These are phyloP conservation scores for Australoheros scitulus DNA, from an alignment of 2,113 vertebrate genomes.

Conservation along the genomic window DNA sequence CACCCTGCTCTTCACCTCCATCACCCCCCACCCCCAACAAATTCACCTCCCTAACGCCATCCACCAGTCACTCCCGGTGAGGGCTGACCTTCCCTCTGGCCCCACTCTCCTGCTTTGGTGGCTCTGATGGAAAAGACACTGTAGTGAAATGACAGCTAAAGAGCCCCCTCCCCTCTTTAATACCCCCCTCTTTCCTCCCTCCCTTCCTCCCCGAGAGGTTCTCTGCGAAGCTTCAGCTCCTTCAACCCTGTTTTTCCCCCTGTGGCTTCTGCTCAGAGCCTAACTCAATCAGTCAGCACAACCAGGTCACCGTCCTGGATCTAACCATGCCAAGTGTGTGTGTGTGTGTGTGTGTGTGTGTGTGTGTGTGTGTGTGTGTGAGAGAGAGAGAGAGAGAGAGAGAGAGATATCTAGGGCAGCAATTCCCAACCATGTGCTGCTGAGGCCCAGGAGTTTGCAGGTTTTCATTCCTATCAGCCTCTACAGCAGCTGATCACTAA, in stretches of 20 bases:
- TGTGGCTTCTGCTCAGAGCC: constrained; percentile 71
- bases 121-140: constrained; percentile 70
- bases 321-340: constrained; percentile 58
- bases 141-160: constrained; percentile 76
- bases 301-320: constrained; percentile 79
- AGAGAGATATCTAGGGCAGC: constrained; percentile 61
- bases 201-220: constrained; percentile 47
- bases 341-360: constrained; percentile 33
- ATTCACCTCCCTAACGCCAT: constrained; percentile 28
- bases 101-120: constrained; percentile 44
- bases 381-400: neutral
- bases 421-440: constrained; percentile 65
- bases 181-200: constrained; percentile 3
- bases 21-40: constrained; percentile 3
- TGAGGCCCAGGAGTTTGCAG: constrained; percentile 58
- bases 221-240: constrained; percentile 52
- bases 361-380: neutral
- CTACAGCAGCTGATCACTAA: constrained; percentile 60
- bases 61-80: constrained; percentile 41
- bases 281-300: constrained; percentile 79
- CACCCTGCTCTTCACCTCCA: neutral
- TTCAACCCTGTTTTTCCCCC: constrained; percentile 64
- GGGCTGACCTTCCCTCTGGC: constrained; percentile 62
- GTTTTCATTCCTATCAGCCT: constrained; percentile 58
- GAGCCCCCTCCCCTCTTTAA: constrained; percentile 49